Base-by-base conservation (phyloP, 2,113 vertebrate species). In the Podarcis cretensis region DNA sequence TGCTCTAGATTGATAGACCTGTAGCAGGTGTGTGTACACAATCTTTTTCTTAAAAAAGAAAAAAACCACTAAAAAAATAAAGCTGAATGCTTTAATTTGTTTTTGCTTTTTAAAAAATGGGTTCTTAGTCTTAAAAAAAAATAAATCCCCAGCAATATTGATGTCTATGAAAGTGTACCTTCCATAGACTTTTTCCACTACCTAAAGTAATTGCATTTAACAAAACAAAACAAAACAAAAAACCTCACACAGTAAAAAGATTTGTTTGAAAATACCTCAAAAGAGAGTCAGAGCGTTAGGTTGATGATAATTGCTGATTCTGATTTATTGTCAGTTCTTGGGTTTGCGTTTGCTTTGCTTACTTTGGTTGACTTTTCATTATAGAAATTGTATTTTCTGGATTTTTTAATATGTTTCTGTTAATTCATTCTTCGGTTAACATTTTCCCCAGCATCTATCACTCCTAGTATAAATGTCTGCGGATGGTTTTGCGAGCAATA, bases 1-100 rank as follows among this genome's bases (percentile, higher is more conserved):
- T 96, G 96, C 91, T 93, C 74, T 87, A 54, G 91, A 97, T 95
- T 97, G 96, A 97, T 96, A 97, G 94, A 89, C 94, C 95, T 94
- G 88, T 93, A 97, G 94, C 97, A 97, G 96, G 97, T 98, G 97
- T 97, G 95, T 23, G 0, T 84, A 63, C 35, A 9, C 85, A 87
- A 66, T 83, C 91, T 93, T 88, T 85, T 92, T 95, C 59, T 63
- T 20, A 20, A 63, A 63, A 63, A 63, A 63, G 59, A 77, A 48
- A 85, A 89, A 91, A 92, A 91, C 90, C 84, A 57, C 88, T 91
- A 90, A 92, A 92, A 68, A 90, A 68, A n/a, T 68, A 54, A 27
- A 87, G 40, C 0, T 94, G 92, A 93, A 59, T 86, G 90, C 84
- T 81, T 89, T 71, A 87, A 92, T 91, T 74, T 93, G 96, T 96